Evolutionary conservation across 2,888 invertebrate genomes (phyloP).

Genomic region (Leptura quadrifasciata): DNA sequence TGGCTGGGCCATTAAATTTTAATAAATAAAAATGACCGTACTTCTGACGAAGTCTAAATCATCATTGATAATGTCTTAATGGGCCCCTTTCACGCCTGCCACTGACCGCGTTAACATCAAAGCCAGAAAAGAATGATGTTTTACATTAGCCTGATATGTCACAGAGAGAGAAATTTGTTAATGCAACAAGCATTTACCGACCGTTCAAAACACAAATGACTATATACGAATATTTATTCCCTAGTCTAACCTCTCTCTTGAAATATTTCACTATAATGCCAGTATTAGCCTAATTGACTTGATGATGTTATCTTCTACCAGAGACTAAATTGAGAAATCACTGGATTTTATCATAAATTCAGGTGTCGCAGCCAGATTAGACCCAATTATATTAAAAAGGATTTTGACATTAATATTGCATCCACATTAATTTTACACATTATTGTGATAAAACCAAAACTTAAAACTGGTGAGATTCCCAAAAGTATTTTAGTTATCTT

Average conservation of each 20-base stretch:
- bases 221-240: constrained; percentile 30
- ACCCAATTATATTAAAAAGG: constrained; percentile 33
- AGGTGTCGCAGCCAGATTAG: constrained; percentile 42
- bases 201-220: constrained; percentile 27
- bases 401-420: constrained; percentile 37
- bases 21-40: background rate
- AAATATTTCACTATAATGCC: constrained; percentile 19
- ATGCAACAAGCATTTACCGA: constrained; percentile 32
- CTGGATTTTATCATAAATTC: constrained; percentile 49
- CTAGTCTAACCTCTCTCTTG: constrained; percentile 13
- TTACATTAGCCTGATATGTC: constrained; percentile 43
- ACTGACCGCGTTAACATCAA: constrained; percentile 39
- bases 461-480: background rate
- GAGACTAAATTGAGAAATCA: constrained; percentile 48
- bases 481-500: background rate
- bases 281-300: constrained; percentile 12
- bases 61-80: constrained; percentile 39
- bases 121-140: constrained; percentile 43
- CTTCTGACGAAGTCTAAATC: constrained; percentile 25
- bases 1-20: background rate
- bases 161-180: constrained; percentile 42
- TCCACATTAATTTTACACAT: constrained; percentile 33
- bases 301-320: constrained; percentile 33
- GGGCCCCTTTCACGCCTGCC: constrained; percentile 31
- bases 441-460: constrained; percentile 18